Percentiles rank a stretch among this genome's conserved stretches.
phyloP scores from a whole-genome alignment of 2,888 invertebrate species.

The Leptopterna dolabrata region DNA sequence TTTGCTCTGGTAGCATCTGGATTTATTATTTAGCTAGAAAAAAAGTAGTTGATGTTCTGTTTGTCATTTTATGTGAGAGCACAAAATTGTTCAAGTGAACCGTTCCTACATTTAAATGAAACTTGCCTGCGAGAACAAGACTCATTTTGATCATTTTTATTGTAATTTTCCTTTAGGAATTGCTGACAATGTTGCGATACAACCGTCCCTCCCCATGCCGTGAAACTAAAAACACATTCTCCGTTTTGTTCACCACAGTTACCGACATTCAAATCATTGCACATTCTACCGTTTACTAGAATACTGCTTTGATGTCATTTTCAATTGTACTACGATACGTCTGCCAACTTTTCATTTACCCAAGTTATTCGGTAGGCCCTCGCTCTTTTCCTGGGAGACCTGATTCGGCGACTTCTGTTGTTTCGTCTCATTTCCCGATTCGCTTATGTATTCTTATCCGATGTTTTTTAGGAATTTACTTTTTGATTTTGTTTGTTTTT shows the following conservation, averaged over 20 bases:
- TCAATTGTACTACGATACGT: not conserved
- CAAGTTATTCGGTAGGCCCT: not conserved
- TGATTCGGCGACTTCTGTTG: conserved; percentile 3
- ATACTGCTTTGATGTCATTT: not conserved
- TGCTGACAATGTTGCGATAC: conserved; percentile 36
- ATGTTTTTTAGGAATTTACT: not conserved
- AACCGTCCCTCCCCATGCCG: conserved; percentile 35
- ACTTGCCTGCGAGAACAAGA: conserved; percentile 29
- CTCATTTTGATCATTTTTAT: not conserved
- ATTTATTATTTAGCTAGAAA: conserved; percentile 51
- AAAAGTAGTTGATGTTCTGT: conserved; percentile 49
- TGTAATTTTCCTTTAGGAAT: conserved; percentile 29
- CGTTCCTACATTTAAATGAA: not conserved
- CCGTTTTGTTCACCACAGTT: not conserved
- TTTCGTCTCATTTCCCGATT: not conserved
- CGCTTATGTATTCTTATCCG: not conserved
- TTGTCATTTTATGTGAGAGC: conserved; percentile 52
- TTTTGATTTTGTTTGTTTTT: not conserved
- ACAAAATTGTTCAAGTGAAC: conserved; percentile 38
- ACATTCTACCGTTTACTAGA: not conserved
- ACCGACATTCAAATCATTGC: not conserved
- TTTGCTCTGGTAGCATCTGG: conserved; percentile 54
- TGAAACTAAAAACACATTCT: not conserved
- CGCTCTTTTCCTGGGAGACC: not conserved
- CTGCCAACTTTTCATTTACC: not conserved